Evolutionary conservation across 2,797 vertebrate species (phyloP).

Genomic region (Poeciliopsis presidionis): DNA sequence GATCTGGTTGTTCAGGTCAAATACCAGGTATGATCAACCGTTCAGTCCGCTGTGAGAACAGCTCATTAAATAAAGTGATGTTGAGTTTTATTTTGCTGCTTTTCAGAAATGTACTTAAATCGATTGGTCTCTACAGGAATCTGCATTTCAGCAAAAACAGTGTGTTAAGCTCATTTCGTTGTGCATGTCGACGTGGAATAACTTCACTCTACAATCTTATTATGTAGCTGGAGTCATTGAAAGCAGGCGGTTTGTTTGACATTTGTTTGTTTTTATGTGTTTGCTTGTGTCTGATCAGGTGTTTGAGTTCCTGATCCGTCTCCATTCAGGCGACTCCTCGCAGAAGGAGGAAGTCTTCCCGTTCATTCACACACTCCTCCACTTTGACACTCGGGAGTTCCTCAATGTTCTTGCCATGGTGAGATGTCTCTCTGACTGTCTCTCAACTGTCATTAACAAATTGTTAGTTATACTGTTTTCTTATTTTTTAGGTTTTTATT

Average conservation of each 20-base stretch:
- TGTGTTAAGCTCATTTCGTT: neutral
- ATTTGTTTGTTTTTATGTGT: conserved; percentile 8
- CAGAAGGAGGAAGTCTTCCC: conserved; percentile 94
- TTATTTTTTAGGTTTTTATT: neutral
- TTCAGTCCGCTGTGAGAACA: neutral
- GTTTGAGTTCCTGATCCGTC: conserved; percentile 93
- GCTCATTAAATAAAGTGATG: neutral
- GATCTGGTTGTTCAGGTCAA: conserved; percentile 95
- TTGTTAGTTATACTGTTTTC: neutral
- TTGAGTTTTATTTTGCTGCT: neutral
- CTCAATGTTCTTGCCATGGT: conserved; percentile 97
- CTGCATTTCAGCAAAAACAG: neutral
- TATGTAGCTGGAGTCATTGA: no score
- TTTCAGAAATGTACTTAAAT: neutral
- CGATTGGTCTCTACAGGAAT: neutral
- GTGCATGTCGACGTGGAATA: neutral
- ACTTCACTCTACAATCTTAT: neutral
- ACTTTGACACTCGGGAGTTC: conserved; percentile 96
- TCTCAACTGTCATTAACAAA: neutral
- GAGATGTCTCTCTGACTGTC: conserved; percentile 51
- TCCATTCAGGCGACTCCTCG: conserved; percentile 87
- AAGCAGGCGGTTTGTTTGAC: neutral
- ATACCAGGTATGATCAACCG: conserved; percentile 83
- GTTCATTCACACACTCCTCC: conserved; percentile 89
- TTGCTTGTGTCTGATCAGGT: conserved; percentile 78